phyloP scores from a whole-genome alignment of 2,888 invertebrate genomes.

The Pogonocherus hispidulus region DNA sequence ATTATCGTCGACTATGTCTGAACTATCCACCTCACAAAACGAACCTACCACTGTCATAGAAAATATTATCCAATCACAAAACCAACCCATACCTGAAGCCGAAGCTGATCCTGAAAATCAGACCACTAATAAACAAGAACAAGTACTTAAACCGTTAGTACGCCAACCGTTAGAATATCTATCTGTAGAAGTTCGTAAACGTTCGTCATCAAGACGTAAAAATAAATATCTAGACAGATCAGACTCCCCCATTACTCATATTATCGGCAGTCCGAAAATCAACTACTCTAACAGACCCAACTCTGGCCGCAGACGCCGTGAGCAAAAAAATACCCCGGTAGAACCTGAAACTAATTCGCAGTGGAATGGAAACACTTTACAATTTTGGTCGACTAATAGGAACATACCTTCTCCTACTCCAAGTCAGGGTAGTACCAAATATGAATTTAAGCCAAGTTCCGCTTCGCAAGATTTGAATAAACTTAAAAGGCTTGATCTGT shows the following conservation, averaged over 20 bases:
- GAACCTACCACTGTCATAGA: constrained; percentile 76
- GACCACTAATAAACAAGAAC: constrained; percentile 66
- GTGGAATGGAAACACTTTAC: constrained; percentile 81
- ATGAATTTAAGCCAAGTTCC: constrained; percentile 76
- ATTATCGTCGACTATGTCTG: constrained; percentile 82
- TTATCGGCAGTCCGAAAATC: constrained; percentile 74
- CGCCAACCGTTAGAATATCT: constrained; percentile 84
- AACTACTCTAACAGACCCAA: constrained; percentile 72
- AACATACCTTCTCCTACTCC: constrained; percentile 73
- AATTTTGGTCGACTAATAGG: constrained; percentile 74
- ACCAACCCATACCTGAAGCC: constrained; percentile 57
- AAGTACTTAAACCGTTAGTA: constrained; percentile 76
- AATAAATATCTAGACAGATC: constrained; percentile 76
- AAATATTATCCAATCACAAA: constrained; percentile 69
- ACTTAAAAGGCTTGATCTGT: constrained; percentile 83
- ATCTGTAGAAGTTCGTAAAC: constrained; percentile 76
- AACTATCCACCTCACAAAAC: constrained; percentile 78
- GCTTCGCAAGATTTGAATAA: constrained; percentile 88
- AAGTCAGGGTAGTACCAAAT: constrained; percentile 69
- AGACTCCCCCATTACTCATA: constrained; percentile 78
- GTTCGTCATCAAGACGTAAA: constrained; percentile 78
- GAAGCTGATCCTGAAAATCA: constrained; percentile 61
- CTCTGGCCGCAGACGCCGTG: constrained; percentile 68
- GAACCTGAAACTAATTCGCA: constrained; percentile 38
- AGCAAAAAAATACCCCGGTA: constrained; percentile 69